phyloP scores from a whole-genome alignment of 1,140 invertebrate genomes.

The Steinernema feltiae region DNA sequence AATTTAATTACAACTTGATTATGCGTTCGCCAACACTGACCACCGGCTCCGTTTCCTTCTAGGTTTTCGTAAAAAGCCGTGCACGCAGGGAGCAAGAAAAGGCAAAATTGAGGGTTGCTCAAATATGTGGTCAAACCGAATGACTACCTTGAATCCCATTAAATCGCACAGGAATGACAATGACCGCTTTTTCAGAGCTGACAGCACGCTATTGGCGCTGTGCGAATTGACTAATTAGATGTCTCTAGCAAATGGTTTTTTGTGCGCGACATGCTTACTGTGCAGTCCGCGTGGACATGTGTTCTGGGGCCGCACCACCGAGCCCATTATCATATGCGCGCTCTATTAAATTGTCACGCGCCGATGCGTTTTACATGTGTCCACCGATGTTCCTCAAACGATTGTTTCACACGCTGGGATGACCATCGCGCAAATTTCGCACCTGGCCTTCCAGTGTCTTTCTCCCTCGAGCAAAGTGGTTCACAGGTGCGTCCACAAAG shows the following conservation, averaged over 20 bases:
- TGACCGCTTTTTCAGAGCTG: neutral
- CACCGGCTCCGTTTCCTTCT: neutral
- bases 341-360: constrained; percentile 8
- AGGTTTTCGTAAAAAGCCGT: neutral
- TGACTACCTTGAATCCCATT: neutral
- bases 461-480: neutral
- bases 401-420: neutral
- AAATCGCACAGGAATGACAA: neutral
- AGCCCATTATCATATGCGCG: constrained; percentile 1
- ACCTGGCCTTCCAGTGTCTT: neutral
- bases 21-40: neutral
- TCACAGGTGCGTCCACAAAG: neutral
- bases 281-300: neutral
- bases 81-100: neutral
- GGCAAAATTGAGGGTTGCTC: neutral
- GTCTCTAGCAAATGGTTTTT: neutral
- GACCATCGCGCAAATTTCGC: neutral
- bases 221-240: constrained; percentile 4
- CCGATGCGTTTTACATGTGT: constrained; percentile 15
- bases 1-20: constrained; percentile 10
- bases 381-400: neutral
- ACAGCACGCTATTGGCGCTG: neutral
- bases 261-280: neutral
- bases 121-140: neutral
- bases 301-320: neutral